Conservation (phyloP, 2,113 vertebrate genomes). For the Cairina moschata region DNA sequence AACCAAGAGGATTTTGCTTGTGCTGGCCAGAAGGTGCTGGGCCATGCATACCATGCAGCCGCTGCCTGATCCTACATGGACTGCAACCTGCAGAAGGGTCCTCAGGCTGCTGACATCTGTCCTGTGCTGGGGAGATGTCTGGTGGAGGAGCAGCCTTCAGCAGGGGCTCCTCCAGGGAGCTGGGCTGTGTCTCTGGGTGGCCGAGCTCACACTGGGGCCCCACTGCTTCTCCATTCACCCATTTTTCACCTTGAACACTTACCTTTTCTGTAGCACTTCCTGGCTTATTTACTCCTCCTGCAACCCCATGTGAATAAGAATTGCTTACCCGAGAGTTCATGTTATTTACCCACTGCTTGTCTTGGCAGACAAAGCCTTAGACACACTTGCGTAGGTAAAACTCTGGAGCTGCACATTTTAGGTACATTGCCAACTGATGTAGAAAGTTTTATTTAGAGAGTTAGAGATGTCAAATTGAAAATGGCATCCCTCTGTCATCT, state of each 20-base stretch:
- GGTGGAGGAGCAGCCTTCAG: neutral
- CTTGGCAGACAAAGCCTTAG: neutral
- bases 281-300: neutral
- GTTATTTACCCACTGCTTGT: neutral
- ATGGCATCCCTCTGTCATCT: neutral
- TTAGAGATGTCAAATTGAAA: neutral
- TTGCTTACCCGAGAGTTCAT: neutral
- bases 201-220: neutral
- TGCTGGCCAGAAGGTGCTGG: neutral
- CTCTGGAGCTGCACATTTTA: neutral
- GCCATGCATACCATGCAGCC: rapidly evolving
- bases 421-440: neutral
- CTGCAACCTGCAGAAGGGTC: neutral
- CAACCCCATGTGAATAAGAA: neutral
- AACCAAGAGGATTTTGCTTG: neutral
- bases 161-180: neutral
- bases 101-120: too few species aligned
- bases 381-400: neutral
- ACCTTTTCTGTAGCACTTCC: neutral
- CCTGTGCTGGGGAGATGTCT: neutral
- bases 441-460: neutral
- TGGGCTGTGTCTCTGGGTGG: neutral
- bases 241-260: neutral
- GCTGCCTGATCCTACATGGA: neutral
- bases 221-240: neutral